Conservation (phyloP, 2,888 invertebrate species). For the Thera obeliscata region DNA sequence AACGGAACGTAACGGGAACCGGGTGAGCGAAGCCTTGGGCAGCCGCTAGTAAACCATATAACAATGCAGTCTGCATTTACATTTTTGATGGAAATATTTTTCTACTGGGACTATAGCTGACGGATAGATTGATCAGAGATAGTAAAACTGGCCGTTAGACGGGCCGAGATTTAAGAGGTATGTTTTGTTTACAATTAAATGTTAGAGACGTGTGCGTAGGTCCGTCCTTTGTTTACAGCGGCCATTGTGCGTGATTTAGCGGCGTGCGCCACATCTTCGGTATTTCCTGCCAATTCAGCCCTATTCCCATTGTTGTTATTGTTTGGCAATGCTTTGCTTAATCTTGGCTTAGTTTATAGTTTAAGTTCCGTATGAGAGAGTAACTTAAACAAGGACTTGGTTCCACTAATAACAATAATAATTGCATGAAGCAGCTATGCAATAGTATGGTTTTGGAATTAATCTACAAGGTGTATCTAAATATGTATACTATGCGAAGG, state of each 20-base stretch:
- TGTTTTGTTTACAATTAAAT: slow-evolving; percentile 56
- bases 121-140: too few species aligned
- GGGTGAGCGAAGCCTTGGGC: too few species aligned
- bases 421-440: background rate
- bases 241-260: slow-evolving; percentile 68
- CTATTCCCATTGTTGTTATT: slow-evolving; percentile 69
- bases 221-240: slow-evolving; percentile 63
- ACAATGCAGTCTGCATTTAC: too few species aligned
- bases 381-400: slow-evolving; percentile 29
- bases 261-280: slow-evolving; percentile 62
- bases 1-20: too few species aligned
- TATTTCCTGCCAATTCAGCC: slow-evolving; percentile 69
- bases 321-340: slow-evolving; percentile 48
- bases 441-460: background rate
- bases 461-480: too few species aligned
- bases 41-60: too few species aligned
- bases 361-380: slow-evolving; percentile 25
- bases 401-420: slow-evolving; percentile 14
- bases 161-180: background rate
- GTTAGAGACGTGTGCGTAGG: slow-evolving; percentile 40
- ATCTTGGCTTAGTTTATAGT: slow-evolving; percentile 34
- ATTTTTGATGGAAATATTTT: too few species aligned
- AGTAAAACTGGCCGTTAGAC: too few species aligned
- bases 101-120: too few species aligned
- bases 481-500: too few species aligned